Conservation (phyloP, 2,888 invertebrate genomes). For the Cryptocheilus praepositus region DNA sequence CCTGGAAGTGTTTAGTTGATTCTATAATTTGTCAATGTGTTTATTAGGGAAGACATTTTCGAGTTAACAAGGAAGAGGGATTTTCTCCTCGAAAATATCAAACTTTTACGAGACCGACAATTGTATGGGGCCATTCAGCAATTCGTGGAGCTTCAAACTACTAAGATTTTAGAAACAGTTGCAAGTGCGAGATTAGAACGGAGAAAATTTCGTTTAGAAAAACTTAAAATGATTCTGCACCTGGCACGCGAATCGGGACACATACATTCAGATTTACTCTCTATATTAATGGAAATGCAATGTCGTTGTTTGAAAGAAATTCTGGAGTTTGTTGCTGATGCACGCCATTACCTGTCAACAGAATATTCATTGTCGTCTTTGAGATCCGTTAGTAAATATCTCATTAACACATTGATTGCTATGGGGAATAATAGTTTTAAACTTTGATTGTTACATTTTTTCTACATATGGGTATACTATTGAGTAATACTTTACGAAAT, state of each 20-base stretch:
- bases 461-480: too few relatives aligned
- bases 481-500: too few relatives aligned
- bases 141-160: constrained; percentile 56
- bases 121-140: constrained; percentile 54
- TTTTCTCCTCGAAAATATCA: constrained; percentile 62
- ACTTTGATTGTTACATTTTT: too few relatives aligned
- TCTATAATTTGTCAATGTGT: background rate
- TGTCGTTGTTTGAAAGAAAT: constrained; percentile 59
- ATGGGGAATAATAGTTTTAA: too few relatives aligned
- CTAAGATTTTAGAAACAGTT: constrained; percentile 61
- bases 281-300: constrained; percentile 67
- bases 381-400: constrained; percentile 62
- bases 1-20: background rate
- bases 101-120: constrained; percentile 56
- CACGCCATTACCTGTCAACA: constrained; percentile 63
- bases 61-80: constrained; percentile 60
- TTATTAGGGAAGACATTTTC: constrained; percentile 59
- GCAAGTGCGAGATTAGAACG: constrained; percentile 55
- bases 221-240: constrained; percentile 56
- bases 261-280: constrained; percentile 64
- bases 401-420: too few relatives aligned
- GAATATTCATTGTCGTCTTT: constrained; percentile 63
- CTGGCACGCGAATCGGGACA: constrained; percentile 65
- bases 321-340: constrained; percentile 63
- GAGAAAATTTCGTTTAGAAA: constrained; percentile 53